phyloP scores from a whole-genome alignment of 2,888 invertebrate species.

The Subacronicta megacephala region DNA sequence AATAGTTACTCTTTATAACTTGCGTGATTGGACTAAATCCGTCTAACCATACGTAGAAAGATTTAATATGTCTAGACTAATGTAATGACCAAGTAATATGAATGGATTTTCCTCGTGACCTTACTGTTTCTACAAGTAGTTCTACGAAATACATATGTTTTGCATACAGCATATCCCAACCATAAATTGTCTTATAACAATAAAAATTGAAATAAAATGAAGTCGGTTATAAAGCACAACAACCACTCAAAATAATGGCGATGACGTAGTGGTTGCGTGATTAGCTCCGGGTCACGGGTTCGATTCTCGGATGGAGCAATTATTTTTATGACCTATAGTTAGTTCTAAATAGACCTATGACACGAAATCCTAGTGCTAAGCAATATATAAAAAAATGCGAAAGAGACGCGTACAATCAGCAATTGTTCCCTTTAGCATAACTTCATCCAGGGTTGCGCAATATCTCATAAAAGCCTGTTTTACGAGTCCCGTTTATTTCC shows the following conservation, averaged over 20 bases:
- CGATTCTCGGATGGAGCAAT: no score
- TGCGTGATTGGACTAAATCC: slow-evolving; percentile 39
- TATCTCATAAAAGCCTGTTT: slow-evolving; percentile 63
- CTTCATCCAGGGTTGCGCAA: slow-evolving; percentile 41
- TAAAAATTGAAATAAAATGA: no score
- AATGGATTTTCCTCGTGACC: slow-evolving; percentile 24
- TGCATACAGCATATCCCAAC: no score
- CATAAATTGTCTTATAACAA: no score
- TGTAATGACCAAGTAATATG: slow-evolving; percentile 37
- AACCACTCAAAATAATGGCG: no score
- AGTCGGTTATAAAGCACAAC: no score
- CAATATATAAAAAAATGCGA: neutral
- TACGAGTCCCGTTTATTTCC: slow-evolving; percentile 55
- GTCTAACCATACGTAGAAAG: slow-evolving; percentile 33
- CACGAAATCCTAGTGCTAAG: no score
- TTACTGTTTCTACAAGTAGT: slow-evolving; percentile 5
- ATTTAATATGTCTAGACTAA: slow-evolving; percentile 56
- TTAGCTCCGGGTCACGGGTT: no score
- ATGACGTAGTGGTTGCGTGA: no score
- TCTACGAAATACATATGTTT: no score
- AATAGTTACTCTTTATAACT: slow-evolving; percentile 17
- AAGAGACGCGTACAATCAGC: slow-evolving; percentile 4
- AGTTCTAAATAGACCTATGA: no score
- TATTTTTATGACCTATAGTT: no score
- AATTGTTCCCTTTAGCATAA: slow-evolving; percentile 28